Base-by-base conservation (phyloP, 2,797 vertebrate species). In the Lagodon rhomboides region DNA sequence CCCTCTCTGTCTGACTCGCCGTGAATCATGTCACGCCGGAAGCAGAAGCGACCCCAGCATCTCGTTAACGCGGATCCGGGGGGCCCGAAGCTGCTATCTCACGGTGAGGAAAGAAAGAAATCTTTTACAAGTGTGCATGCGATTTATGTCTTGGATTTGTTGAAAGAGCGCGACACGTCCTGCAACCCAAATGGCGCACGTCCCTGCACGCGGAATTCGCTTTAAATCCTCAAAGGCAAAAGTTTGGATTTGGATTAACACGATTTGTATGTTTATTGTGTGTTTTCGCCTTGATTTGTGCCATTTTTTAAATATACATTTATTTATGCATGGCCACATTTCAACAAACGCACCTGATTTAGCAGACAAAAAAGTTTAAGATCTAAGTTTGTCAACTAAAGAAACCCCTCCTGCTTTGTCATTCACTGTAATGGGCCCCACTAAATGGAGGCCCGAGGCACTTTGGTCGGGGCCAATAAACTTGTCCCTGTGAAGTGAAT, bases 1-100 rank as follows among this genome's bases (percentile, higher is more conserved):
- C 88, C 90, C 92, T 91, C 86, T 92, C 93, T 61, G 79, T 55
- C 81, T 86, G 89, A 85, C 78, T 93, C 90, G 92, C 92, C 90
- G 94, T 96, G 95, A 95, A 95, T 95, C 95, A 96, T 96, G 96
- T 96, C 96, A 93, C 96, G 96, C 94, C 96, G 96, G 93, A 96
- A 96, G 90, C 96, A 96, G 94, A 96, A 96, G 88, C 92, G 96
- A 94, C 96, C 96, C 63, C 96, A 96, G 92, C 96, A 96, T 90
- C 95, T 96, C 74, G 95, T 96, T 89, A 96, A 95, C 89, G 86
- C 94, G 82, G 96, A 95, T 87, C 94, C 94, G 47, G 96, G 95
- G 91, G 95, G 94, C 91, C 93, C 94, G 41, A 80, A 80, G 89
- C 88, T 95, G 73, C 90, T 93, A 56, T 87, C 93, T 75, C 94